These are phyloP conservation scores for Drosophila carrolli DNA, from an alignment of 1,140 invertebrate species.

Conservation along the genomic window DNA sequence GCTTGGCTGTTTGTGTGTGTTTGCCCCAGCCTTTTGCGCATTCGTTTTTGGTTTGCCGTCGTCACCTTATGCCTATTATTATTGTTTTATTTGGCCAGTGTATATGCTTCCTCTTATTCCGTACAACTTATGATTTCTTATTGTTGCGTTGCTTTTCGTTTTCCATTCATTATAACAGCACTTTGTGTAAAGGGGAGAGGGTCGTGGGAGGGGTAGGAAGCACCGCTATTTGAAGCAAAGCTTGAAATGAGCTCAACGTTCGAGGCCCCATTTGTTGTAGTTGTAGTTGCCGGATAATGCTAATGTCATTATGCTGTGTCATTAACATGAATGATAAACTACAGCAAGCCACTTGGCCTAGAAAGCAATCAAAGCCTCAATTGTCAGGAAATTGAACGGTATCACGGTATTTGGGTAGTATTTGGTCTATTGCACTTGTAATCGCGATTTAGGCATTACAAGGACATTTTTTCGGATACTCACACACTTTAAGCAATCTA, in stretches of 20 bases:
- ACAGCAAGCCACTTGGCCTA: conserved; percentile 71
- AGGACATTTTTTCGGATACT: background rate
- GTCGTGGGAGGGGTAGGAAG: conserved; percentile 21
- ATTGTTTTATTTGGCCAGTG: conserved; percentile 64
- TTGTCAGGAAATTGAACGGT: conserved; percentile 31
- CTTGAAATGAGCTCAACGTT: conserved; percentile 57
- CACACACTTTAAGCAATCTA: background rate
- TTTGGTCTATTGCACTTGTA: conserved; percentile 2
- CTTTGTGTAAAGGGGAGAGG: conserved; percentile 38
- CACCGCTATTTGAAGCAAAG: conserved; percentile 75
- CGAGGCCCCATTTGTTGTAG: conserved; percentile 35
- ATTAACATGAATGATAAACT: conserved; percentile 65
- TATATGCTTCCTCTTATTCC: conserved; percentile 43
- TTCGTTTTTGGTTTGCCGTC: conserved; percentile 72
- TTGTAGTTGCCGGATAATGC: conserved; percentile 44
- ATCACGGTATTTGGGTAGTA: background rate
- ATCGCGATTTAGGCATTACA: background rate
- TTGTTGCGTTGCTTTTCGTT: conserved; percentile 63
- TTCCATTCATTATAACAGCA: conserved; percentile 80
- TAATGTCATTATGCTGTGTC: conserved; percentile 80
- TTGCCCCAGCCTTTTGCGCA: conserved; percentile 68
- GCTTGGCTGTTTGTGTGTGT: conserved; percentile 31
- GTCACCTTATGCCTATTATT: conserved; percentile 82
- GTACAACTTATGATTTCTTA: conserved; percentile 76
- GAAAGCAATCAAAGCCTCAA: conserved; percentile 68